Evolutionary conservation across 2,113 vertebrate genomes (phyloP).

Genomic region (Zingel zingel): DNA sequence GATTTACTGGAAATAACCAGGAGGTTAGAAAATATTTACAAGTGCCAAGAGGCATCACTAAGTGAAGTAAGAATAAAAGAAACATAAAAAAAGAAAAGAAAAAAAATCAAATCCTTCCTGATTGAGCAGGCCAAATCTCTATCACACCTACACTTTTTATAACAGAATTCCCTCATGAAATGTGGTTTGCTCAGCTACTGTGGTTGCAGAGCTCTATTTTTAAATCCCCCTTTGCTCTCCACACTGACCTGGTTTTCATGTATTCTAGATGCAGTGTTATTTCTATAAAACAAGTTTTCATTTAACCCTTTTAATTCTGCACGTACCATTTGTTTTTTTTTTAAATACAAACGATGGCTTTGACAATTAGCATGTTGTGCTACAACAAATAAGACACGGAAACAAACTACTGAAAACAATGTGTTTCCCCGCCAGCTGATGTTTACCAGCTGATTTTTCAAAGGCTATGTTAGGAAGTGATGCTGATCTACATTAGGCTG

Average conservation of each 20-base stretch:
- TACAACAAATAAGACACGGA: neutral
- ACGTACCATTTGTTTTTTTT: neutral
- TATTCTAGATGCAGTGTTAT: neutral
- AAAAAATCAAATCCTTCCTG: neutral
- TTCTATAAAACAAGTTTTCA: neutral
- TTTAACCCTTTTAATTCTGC: neutral
- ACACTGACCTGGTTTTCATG: neutral
- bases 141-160: neutral
- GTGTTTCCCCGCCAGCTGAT: neutral
- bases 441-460: neutral
- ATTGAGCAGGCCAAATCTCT: neutral
- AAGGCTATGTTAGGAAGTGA: neutral
- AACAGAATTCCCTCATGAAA: neutral
- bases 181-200: neutral
- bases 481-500: neutral
- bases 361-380: neutral
- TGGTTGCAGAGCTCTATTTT: neutral
- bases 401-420: neutral
- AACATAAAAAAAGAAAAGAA: too few relatives aligned
- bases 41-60: neutral
- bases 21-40: neutral
- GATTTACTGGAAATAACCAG: constrained; percentile 9
- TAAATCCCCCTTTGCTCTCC: neutral
- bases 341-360: neutral
- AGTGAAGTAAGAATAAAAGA: neutral